Percentiles rank a stretch among this genome's conserved stretches.
These are phyloP conservation scores for Eueremaeus valkanovi DNA, from an alignment of 2,888 invertebrate species.

Conservation along the genomic window DNA sequence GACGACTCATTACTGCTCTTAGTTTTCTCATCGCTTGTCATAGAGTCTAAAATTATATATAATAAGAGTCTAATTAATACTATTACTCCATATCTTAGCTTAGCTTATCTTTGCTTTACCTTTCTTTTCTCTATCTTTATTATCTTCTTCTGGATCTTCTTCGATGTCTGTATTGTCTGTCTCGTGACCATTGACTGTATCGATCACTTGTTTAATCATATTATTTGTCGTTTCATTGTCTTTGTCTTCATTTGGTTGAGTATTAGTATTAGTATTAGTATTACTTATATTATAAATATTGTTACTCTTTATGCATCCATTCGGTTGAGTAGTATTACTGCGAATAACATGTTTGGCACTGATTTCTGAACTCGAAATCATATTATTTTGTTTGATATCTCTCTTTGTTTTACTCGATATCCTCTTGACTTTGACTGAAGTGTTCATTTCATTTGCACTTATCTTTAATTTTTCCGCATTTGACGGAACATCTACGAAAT, in stretches of 20 bases:
- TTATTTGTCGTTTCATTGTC: constrained; percentile 7
- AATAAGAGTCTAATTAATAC: background rate
- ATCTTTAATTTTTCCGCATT: background rate
- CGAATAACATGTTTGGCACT: constrained; percentile 24
- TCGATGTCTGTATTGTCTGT: constrained; percentile 20
- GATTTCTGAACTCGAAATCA: constrained; percentile 1
- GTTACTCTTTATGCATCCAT: constrained; percentile 37
- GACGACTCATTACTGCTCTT: background rate
- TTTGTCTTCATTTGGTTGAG: background rate
- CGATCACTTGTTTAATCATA: constrained; percentile 32
- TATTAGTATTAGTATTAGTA: no score
- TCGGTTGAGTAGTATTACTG: constrained; percentile 35
- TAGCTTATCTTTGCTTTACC: background rate
- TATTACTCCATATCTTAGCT: background rate
- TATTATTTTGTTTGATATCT: background rate
- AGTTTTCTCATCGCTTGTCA: background rate
- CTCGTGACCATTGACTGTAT: constrained; percentile 24
- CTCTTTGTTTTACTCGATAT: constrained; percentile 13
- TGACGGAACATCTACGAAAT: background rate
- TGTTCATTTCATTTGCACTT: constrained; percentile 2
- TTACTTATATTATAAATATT: no score
- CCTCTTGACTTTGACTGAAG: constrained; percentile 1
- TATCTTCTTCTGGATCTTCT: background rate
- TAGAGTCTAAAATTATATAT: background rate
- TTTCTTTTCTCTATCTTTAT: background rate